Conservation (phyloP, 2,888 invertebrate genomes). For the Eutolmus rufibarbis region DNA sequence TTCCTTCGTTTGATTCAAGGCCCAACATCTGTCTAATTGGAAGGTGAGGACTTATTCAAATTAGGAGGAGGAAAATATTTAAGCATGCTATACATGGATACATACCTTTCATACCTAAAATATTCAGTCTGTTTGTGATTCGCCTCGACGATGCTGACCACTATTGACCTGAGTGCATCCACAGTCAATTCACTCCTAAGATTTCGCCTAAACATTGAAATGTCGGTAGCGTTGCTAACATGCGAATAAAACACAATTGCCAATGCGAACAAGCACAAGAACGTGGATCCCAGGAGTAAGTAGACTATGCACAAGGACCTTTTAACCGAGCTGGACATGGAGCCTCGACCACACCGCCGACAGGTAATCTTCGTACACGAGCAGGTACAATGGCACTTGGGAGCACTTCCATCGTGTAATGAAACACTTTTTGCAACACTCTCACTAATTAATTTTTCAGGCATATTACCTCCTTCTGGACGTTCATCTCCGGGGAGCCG, state of each 20-base stretch:
- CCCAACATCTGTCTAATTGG: neutral
- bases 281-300: constrained; percentile 55
- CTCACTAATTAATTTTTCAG: constrained; percentile 1
- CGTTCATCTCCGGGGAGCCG: neutral
- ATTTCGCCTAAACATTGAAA: constrained; percentile 42
- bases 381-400: constrained; percentile 28
- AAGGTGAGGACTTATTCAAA: neutral
- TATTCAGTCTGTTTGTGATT: constrained; percentile 46
- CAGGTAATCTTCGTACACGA: neutral
- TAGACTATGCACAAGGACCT: constrained; percentile 52
- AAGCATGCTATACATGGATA: neutral
- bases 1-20: neutral
- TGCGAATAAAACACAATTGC: constrained; percentile 57
- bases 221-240: constrained; percentile 47
- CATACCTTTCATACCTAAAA: constrained; percentile 46
- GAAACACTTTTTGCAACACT: neutral
- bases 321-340: neutral
- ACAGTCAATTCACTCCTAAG: constrained; percentile 39
- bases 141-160: constrained; percentile 40
- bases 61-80: neutral
- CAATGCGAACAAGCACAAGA: constrained; percentile 55
- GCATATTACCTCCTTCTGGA: neutral
- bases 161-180: constrained; percentile 41
- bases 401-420: constrained; percentile 1
- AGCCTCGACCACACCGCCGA: neutral